Conservation (phyloP, 30 jellyfish, hydroid and myxozoan genomes). For the Haliclystus octoradiatus region DNA sequence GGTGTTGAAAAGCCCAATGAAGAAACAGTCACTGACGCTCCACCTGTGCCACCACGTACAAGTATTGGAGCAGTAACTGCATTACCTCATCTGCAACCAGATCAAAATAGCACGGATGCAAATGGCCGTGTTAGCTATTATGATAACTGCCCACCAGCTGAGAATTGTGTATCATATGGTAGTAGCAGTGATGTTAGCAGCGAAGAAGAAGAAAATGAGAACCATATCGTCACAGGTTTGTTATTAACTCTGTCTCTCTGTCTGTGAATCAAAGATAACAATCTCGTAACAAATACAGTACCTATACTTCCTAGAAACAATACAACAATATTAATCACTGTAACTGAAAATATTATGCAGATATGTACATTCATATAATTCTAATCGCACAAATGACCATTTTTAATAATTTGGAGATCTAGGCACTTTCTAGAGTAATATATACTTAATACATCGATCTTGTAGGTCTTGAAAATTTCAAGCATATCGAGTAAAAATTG, state of each 20-base stretch:
- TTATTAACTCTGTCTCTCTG: not conserved
- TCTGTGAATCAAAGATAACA: not conserved
- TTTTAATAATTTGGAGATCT: too few species aligned
- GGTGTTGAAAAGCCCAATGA: too few species aligned
- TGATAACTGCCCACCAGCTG: constrained; percentile 39
- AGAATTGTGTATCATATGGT: constrained; percentile 24
- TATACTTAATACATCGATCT: too few species aligned
- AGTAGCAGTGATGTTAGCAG: constrained; percentile 62
- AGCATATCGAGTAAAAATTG: too few species aligned
- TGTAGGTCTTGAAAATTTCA: too few species aligned
- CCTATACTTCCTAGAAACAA: too few species aligned
- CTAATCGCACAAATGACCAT: too few species aligned
- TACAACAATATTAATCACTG: too few species aligned
- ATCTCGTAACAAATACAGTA: too few species aligned
- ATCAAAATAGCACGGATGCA: not conserved
- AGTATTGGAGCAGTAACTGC: constrained; percentile 28
- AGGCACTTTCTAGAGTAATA: too few species aligned
- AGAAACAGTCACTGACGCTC: constrained; percentile 21
- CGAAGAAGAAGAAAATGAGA: constrained; percentile 56
- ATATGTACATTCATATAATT: too few species aligned
- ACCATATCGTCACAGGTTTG: constrained; percentile 75
- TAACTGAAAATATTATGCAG: too few species aligned
- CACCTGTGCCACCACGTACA: constrained; percentile 71
- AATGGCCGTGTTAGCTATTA: constrained; percentile 37
- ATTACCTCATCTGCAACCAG: not conserved